Evolutionary conservation across 2,113 vertebrate genomes (phyloP), one percentile per base, ranked within the genome.

Genomic region (Heterocephalus glaber): DNA sequence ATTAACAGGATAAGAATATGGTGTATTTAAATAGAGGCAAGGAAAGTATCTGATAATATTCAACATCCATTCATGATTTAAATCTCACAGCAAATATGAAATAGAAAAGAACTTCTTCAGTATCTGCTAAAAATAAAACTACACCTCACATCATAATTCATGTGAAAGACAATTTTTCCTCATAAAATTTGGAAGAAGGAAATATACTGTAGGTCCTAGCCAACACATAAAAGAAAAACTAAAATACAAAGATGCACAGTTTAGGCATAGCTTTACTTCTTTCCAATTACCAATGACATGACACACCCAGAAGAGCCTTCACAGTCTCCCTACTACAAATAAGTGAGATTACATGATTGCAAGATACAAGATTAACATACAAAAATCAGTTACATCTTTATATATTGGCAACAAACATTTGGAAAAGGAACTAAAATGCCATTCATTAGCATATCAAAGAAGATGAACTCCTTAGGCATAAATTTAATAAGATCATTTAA

Each of bases 371-470:
- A 80, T 60, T 54, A 77, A 77, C 11, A 28, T n/a, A 56, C 6
- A 49, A 72, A 88, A 89, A 82, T 19, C 86, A 82, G 44, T 24
- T 52, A n/a, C 26, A 70, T 49, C 54, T 81, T 8, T 82, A 44
- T 22, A 38, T 54, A 19, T 89, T 76, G 54, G 26, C 56, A 63
- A 82, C 13, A 68, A 79, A 41, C 16, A 76, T 76, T 12, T 30
- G 28, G 20, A 63, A 87, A 95, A 88, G 5, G 28, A 95, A 79
- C 52, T 52, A 76, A 83, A 92, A 92, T 68, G 52, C 58, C 41
- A 49, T 83, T 52, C 84, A 41, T 79, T 89, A 76, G 10, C 52
- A 2, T 65, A 70, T 68, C 35, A 13, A 77, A 83, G 58, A 79
- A 11, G 33, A 68, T 52, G 28, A 84, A 79, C 52, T 70, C 77